Evolutionary conservation across 2,113 vertebrate species (phyloP), one percentile per base, ranked within the genome.

Genomic region (Zonotrichia leucophrys): DNA sequence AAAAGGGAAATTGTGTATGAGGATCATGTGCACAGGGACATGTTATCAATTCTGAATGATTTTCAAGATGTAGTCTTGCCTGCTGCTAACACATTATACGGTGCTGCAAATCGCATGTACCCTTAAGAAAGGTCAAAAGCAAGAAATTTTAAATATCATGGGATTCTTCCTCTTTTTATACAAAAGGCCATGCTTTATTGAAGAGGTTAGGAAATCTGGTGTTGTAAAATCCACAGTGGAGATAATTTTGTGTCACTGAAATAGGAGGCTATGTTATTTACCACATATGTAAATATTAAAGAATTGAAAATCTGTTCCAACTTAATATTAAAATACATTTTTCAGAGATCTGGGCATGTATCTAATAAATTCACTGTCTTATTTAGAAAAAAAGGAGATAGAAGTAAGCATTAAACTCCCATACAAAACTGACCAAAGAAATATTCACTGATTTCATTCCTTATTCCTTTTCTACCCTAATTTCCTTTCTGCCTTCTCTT

Each of bases 101-200:
- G 85, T 68, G 44, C 95, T 95, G 77, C 90, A 94, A 89, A 92
- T 95, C 37, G 0, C 80, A 87, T 84, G 66, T 84, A 94, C 86
- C 76, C 92, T 93, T 75, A 96, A 94, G 82, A 94, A 95, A 96
- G 92, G 92, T 94, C 96, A 96, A 90, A 85, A 82, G 83, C 94
- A 90, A 95, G 62, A 90, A 86, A 96, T 93, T 95, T 94, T 93
- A 94, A 96, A 95, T 96, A 90, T 73, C 91, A 94, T 64, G 62
- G 84, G 95, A 91, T 93, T 91, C 78, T 90, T 90, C 64, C 83
- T 88, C 89, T 89, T 87, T 87, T 83, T 58, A 83, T 78, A 81
- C 64, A 94, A 97, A 95, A 96, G 86, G 74, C 90, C 85, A 94
- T 18, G 42, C 55, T 88, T 95, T 95, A 93, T 90, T 95, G 95